Evolutionary conservation across 1,140 invertebrate genomes (phyloP), one percentile per base, ranked within the genome.

Genomic region (Zaprionus nigranus): DNA sequence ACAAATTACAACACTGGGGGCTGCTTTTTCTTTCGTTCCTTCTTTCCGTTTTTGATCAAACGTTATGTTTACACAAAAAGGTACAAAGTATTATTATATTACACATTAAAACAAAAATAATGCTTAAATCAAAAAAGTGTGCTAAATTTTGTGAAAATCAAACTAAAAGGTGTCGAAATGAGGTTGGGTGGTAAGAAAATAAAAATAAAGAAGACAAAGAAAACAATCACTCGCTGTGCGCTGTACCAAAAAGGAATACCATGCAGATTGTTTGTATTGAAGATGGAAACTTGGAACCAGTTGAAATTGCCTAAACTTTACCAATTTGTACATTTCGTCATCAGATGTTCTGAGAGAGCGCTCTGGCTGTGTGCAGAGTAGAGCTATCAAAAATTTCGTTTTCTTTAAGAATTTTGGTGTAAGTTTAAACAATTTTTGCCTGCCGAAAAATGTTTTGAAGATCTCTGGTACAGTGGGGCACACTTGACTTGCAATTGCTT

Each of bases 271-370:
- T n/a, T n/a, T 46, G 40, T 51, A 51, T 51, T 22, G 46, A 51
- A 51, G 46, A 13, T 22, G 20, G 17, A 24, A 12, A 12, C 11
- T 13, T n/a, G 20, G 40, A 3, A 51, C 11, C 62, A 65, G 63
- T 64, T 71, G 56, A 90, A 90, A 90, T 74, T 85, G 86, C 67
- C 79, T 69, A 90, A 90, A 90, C 87, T 84, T 82, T 70, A 84
- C 82, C 90, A 82, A 85, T 92, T 92, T 92, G 92, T 92, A 92
- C 92, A 92, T 92, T 88, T 90, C 86, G 79, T 91, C 92, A 92
- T 92, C 92, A 92, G 92, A 92, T 92, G 92, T 92, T 92, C 92
- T 92, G 92, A 92, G 92, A 92, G 81, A 92, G 91, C 91, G 91
- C 91, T 83, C 46, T 40, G 36, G 34, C 46, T 63, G 38, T 54